phyloP scores from a whole-genome alignment of 2,797 vertebrate genomes.

The Alexandromys oeconomus region DNA sequence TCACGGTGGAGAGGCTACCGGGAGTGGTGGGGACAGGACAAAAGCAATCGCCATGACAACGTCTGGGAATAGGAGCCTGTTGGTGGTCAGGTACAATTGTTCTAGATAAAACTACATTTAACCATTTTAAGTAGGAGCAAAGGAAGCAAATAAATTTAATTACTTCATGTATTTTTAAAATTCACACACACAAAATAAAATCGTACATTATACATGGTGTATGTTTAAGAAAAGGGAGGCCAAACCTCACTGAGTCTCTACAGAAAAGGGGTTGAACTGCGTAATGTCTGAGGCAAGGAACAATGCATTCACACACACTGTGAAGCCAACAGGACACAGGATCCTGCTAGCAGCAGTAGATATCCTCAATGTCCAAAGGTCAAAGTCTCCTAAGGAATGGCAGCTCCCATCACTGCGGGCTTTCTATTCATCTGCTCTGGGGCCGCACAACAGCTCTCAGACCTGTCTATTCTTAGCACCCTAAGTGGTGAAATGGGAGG shows the following conservation, averaged over 20 bases:
- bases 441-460: slow-evolving; percentile 58
- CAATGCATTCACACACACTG: accelerated
- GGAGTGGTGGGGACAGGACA: not conserved
- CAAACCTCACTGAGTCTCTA: not conserved
- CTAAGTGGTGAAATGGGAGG: slow-evolving; percentile 55
- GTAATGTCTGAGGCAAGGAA: not conserved
- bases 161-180: not conserved
- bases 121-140: slow-evolving; percentile 42
- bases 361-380: slow-evolving; percentile 28
- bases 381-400: slow-evolving; percentile 46
- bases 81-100: slow-evolving; percentile 2
- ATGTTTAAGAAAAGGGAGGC: slow-evolving; percentile 22
- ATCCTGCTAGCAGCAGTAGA: not conserved
- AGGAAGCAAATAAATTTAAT: slow-evolving; percentile 6
- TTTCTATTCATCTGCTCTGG: slow-evolving; percentile 47
- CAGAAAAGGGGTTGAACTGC: not conserved
- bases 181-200: slow-evolving; percentile 31
- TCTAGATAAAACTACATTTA: slow-evolving; percentile 38
- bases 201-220: not conserved
- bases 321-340: not conserved
- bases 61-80: not conserved
- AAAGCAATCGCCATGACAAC: not conserved
- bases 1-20: not conserved
- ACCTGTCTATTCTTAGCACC: slow-evolving; percentile 72
- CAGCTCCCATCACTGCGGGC: not conserved